A percentile compares a stretch with the other conserved stretches of the same genome.
Evolutionary conservation across 2,113 vertebrate genomes (phyloP).

Genomic region (Aptenodytes patagonicus): DNA sequence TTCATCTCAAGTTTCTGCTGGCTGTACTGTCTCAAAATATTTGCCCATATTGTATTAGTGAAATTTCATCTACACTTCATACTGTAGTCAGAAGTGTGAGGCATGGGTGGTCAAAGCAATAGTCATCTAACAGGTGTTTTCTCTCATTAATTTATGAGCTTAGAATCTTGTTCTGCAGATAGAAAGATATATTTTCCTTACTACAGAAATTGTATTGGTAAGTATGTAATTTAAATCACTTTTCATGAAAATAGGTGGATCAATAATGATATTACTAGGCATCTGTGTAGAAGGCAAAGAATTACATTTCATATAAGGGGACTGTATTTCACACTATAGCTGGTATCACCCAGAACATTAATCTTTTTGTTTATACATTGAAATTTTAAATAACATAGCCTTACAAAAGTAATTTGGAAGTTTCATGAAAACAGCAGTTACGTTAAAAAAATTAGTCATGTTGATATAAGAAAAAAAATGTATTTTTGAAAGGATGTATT

Average conservation of each 20-base stretch:
- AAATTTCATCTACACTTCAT: neutral
- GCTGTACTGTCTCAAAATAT: constrained; percentile 8
- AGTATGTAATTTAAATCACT: neutral
- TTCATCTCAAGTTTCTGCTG: constrained; percentile 62
- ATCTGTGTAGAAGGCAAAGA: neutral
- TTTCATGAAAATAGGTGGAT: neutral
- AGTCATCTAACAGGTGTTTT: neutral
- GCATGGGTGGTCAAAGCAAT: neutral
- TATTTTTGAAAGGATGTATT: neutral
- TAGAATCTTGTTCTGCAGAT: neutral
- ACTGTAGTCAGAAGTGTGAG: neutral
- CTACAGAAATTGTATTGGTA: neutral
- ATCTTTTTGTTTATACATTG: neutral
- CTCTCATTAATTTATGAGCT: neutral
- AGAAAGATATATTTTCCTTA: neutral
- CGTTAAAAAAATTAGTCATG: neutral
- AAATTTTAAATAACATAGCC: neutral
- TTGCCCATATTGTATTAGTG: neutral
- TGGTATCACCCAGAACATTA: neutral
- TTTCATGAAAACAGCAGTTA: neutral
- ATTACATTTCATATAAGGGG: neutral
- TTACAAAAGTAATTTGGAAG: neutral
- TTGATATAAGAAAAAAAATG: neutral
- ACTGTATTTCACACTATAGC: neutral
- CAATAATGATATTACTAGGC: neutral